These are phyloP conservation scores for Porites lutea DNA, from an alignment of 64 coral and sea anemone genomes.

Conservation along the genomic window DNA sequence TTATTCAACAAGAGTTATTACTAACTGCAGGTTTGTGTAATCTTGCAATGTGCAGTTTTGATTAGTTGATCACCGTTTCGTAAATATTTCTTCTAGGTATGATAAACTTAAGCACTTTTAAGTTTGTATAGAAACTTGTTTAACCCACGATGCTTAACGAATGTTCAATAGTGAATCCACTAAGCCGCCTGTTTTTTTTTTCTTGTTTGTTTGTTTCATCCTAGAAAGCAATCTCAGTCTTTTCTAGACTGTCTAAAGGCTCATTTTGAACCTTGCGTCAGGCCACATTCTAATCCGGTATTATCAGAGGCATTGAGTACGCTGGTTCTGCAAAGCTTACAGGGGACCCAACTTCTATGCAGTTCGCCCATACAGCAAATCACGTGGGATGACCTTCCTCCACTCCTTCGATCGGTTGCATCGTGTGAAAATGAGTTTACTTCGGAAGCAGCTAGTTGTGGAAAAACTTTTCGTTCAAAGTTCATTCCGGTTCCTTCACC, in stretches of 20 bases:
- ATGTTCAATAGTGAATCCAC: too few species aligned
- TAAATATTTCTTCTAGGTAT: too few species aligned
- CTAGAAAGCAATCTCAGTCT: constrained; percentile 9
- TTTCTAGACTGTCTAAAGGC: neutral
- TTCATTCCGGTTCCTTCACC: constrained; percentile 27
- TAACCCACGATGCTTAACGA: too few species aligned
- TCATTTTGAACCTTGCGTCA: constrained; percentile 18
- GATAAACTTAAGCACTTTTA: too few species aligned
- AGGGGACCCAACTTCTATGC: constrained; percentile 10
- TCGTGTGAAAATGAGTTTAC: neutral
- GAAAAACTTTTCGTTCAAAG: neutral
- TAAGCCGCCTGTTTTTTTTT: too few species aligned
- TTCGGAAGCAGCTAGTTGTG: neutral
- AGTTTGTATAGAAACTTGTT: too few species aligned
- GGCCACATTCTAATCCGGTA: neutral
- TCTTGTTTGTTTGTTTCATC: neutral
- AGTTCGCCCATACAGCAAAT: constrained; percentile 1
- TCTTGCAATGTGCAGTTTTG: too few species aligned
- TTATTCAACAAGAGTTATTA: neutral
- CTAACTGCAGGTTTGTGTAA: constrained; percentile 4
- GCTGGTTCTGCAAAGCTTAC: constrained; percentile 21
- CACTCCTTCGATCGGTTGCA: neutral
- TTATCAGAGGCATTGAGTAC: neutral
- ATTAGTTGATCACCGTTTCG: too few species aligned
- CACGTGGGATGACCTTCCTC: constrained; percentile 15